These are phyloP conservation scores for Subacronicta megacephala DNA, from an alignment of 2,888 invertebrate genomes.

Conservation along the genomic window DNA sequence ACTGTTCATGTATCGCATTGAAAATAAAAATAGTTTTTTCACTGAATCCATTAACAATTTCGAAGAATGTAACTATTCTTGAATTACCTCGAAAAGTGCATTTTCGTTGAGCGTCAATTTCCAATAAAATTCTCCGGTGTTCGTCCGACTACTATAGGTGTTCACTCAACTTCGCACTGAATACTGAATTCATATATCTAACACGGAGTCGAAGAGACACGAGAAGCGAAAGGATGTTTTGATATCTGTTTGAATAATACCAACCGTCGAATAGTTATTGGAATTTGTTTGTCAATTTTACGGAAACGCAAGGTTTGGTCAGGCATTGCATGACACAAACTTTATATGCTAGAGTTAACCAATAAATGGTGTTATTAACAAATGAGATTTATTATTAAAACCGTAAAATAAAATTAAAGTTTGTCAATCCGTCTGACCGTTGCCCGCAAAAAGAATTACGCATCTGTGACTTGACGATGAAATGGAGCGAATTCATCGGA, in stretches of 20 bases:
- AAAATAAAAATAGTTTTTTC: constrained; percentile 35
- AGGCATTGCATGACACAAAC: constrained; percentile 42
- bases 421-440: constrained; percentile 16
- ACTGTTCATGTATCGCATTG: constrained; percentile 14
- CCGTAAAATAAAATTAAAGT: constrained; percentile 32
- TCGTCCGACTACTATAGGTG: constrained; percentile 50
- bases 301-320: constrained; percentile 31
- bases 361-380: constrained; percentile 9
- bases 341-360: constrained; percentile 19
- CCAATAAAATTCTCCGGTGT: constrained; percentile 54
- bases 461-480: constrained; percentile 54
- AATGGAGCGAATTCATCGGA: constrained; percentile 69
- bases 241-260: constrained; percentile 65
- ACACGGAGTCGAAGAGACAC: constrained; percentile 64
- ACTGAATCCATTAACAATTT: constrained; percentile 42
- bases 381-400: constrained; percentile 21
- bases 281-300: constrained; percentile 63
- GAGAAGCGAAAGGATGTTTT: constrained; percentile 78
- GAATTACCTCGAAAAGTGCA: constrained; percentile 55
- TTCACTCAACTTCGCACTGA: constrained; percentile 64
- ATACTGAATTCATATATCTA: constrained; percentile 74
- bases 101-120: constrained; percentile 50
- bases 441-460: constrained; percentile 43
- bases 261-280: constrained; percentile 52
- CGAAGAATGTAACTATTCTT: constrained; percentile 35